phyloP scores from a whole-genome alignment of 64 coral and sea anemone species.

The Pocillopora verrucosa region DNA sequence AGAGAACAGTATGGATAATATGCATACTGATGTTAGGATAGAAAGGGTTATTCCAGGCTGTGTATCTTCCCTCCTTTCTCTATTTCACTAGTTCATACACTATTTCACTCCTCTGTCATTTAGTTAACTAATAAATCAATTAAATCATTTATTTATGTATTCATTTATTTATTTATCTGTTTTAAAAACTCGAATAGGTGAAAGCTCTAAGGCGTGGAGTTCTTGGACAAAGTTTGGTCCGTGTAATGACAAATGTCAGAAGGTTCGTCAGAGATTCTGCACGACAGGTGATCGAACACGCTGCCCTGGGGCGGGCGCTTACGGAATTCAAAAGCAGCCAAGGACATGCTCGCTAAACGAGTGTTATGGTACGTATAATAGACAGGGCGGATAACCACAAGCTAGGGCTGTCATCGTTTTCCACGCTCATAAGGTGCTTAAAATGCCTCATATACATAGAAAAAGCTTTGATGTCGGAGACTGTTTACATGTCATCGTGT shows the following conservation, averaged over 20 bases:
- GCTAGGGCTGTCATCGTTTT: no score
- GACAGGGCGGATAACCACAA: not conserved
- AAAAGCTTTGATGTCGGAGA: not conserved
- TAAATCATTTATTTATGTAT: not conserved
- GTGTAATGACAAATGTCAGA: constrained; percentile 55
- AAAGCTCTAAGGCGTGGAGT: constrained; percentile 39
- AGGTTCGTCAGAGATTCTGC: constrained; percentile 69
- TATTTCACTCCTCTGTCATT: not conserved
- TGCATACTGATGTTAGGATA: no score
- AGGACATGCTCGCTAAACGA: constrained; percentile 51
- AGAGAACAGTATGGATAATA: no score
- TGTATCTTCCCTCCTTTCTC: no score
- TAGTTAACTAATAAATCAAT: not conserved
- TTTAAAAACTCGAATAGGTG: not conserved
- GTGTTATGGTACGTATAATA: constrained; percentile 52
- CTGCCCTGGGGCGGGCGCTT: constrained; percentile 49
- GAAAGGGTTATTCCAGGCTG: no score
- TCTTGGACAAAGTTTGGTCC: constrained; percentile 72
- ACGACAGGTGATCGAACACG: constrained; percentile 33
- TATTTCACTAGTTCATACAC: no score
- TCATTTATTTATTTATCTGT: not conserved
- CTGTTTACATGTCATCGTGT: not conserved
- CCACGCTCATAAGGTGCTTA: no score
- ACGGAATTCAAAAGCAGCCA: constrained; percentile 53
- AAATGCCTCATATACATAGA: no score